phyloP scores from a whole-genome alignment of 2,113 vertebrate species.

The Ariopsis seemanni region DNA sequence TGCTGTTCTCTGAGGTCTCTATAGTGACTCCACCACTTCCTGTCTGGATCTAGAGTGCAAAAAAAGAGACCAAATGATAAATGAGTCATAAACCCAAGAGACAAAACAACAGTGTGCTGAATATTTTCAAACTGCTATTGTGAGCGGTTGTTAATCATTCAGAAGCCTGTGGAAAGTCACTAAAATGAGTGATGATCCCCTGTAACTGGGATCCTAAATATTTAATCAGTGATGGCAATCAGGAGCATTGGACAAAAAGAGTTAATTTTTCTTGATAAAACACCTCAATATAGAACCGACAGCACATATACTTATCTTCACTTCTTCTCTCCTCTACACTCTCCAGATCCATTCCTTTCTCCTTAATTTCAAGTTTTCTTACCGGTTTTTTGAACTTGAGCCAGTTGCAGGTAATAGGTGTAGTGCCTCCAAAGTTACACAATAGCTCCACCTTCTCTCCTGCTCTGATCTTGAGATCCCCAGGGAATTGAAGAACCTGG shows the following conservation, averaged over 20 bases:
- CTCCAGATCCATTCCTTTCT: neutral
- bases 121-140: neutral
- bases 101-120: neutral
- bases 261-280: neutral
- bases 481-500: slow-evolving; percentile 90
- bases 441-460: slow-evolving; percentile 90
- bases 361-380: slow-evolving; percentile 50
- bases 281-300: neutral
- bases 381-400: slow-evolving; percentile 98
- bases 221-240: neutral
- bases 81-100: neutral
- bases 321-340: neutral
- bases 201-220: neutral
- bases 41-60: slow-evolving; percentile 82
- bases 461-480: slow-evolving; percentile 90
- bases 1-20: slow-evolving; percentile 79
- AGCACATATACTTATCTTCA: neutral
- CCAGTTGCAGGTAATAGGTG: slow-evolving; percentile 90
- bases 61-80: neutral
- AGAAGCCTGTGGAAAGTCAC: too few relatives aligned
- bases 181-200: neutral
- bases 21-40: slow-evolving; percentile 80
- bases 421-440: slow-evolving; percentile 85
- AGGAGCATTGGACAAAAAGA: neutral
- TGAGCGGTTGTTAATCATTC: neutral